phyloP scores from a whole-genome alignment of 2,113 vertebrate genomes.

The Catagonus wagneri region DNA sequence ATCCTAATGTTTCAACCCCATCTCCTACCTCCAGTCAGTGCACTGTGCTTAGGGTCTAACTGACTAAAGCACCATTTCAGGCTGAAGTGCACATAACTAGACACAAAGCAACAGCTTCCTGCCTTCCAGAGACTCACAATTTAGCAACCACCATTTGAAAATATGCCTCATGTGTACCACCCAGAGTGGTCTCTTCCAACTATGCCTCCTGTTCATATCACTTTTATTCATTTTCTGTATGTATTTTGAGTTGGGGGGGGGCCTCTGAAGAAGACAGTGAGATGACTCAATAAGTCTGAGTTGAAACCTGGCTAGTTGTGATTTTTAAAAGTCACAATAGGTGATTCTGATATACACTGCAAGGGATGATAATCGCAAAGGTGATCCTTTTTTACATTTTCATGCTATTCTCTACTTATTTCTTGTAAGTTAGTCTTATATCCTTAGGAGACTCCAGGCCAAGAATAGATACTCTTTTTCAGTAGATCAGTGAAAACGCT shows the following conservation, averaged over 20 bases:
- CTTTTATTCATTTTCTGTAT: neutral
- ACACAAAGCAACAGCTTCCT: accelerated
- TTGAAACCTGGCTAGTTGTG: neutral
- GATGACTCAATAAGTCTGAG: neutral
- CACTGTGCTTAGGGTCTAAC: too few relatives aligned
- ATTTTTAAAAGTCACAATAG: neutral
- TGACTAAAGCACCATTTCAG: accelerated
- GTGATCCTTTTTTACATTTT: neutral
- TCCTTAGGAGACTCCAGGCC: neutral
- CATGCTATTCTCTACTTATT: neutral
- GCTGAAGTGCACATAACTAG: neutral
- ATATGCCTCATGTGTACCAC: neutral
- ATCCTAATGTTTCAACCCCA: neutral
- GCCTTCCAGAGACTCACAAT: accelerated
- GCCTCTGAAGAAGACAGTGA: accelerated
- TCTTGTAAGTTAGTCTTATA: neutral
- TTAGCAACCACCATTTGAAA: neutral
- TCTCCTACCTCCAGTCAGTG: neutral
- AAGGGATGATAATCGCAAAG: neutral
- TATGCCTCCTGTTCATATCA: too few relatives aligned
- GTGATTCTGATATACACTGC: neutral
- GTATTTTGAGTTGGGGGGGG: too few relatives aligned
- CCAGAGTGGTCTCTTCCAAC: neutral
- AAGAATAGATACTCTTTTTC: neutral
- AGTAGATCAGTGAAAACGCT: neutral